Base-by-base conservation (phyloP, 1,140 invertebrate genomes). In the Chymomyza costata region DNA sequence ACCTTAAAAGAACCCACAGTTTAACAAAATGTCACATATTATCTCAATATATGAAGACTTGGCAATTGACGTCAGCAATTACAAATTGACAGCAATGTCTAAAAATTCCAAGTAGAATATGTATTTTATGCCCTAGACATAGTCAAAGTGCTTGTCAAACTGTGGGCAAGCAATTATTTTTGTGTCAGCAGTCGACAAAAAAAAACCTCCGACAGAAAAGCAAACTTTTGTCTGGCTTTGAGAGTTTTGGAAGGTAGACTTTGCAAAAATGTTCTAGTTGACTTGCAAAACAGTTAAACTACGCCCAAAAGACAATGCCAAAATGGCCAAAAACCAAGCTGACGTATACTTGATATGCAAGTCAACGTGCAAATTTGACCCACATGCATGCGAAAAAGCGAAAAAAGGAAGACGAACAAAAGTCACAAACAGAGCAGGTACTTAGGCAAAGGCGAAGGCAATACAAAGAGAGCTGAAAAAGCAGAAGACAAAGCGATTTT, bases 241-340 rank as follows among this genome's bases (percentile, higher is more conserved):
- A 37, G 32, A 34, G 21, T 35, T 34, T 1, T 51, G 44, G n/a
- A n/a, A n/a, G 52, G 44, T 35, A 39, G 62, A n/a, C 55, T 54
- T 34, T 49, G 41, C 46, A 25, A 3, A 8, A 25, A 8, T 8
- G 21, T 39, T 43, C 35, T 54, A 70, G 71, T 78, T 67, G 71
- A 78, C 73, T 67, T 60, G 66, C 71, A 78, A 78, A 78, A 78
- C 78, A 65, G 38, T 52, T 64, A 50, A 63, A 67, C 71, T 71
- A 40, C 18, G 3, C 21, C 8, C 3, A 25, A 25, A 5, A 61
- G 53, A 61, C 52, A 61, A 61, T 49, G 52, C 38, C n/a, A n/a
- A n/a, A 56, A 39, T 46, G 53, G 55, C 52, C n/a, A n/a, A 61
- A 59, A 74, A 14, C 53, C 50, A 59, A 43, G 49, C 66, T 43